Evolutionary conservation across 2,797 vertebrate species (phyloP), one percentile per base, ranked within the genome.

Genomic region (Margarornis squamiger): DNA sequence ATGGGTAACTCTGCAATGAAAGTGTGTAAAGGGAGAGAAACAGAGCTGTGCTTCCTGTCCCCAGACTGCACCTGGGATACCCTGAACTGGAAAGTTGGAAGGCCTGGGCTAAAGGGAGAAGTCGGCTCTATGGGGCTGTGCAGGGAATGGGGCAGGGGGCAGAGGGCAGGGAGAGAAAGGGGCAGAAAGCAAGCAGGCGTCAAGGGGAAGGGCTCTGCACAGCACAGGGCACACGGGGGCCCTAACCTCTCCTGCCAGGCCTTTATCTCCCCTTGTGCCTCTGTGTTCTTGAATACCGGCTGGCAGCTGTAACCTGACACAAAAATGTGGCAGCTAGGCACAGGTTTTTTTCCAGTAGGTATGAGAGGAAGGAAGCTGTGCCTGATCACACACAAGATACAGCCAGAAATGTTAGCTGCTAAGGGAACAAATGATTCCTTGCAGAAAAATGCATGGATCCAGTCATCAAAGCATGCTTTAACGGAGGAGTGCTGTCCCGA

Each of bases 381-480:
- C 70, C 62, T 72, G 73, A 72, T 94, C 77, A 24, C 79, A 62
- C 38, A 10, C 17, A 7, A 81, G 79, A 75, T 72, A 58, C 27
- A 57, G 88, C 32, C 88, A 90, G 83, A 90, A 95, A 86, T 29
- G 88, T 61, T 92, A 61, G 96, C 92, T 93, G 77, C 96, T 93
- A 93, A 54, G 92, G 94, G 77, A 93, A 76, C 77, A 72, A 88
- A 92, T 88, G 91, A 86, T 30, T 86, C 70, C 38, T 38, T 46
- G 62, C 49, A 72, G 14, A 92, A 94, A 86, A 94, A 96, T 93
- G 73, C 77, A 13, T 6, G 46, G 54, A 86, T 86, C 70, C 38
- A 78, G 73, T n/a, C 88, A 94, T 88, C 88, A 95, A 94, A 95
- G 92, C 86, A 4, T 77, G 86, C 70, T 68, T 77, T 65, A 51